A percentile compares a stretch with the other conserved stretches of the same genome.
Evolutionary conservation across 2,113 vertebrate genomes (phyloP).

Genomic region (Herpetotheres cachinnans): DNA sequence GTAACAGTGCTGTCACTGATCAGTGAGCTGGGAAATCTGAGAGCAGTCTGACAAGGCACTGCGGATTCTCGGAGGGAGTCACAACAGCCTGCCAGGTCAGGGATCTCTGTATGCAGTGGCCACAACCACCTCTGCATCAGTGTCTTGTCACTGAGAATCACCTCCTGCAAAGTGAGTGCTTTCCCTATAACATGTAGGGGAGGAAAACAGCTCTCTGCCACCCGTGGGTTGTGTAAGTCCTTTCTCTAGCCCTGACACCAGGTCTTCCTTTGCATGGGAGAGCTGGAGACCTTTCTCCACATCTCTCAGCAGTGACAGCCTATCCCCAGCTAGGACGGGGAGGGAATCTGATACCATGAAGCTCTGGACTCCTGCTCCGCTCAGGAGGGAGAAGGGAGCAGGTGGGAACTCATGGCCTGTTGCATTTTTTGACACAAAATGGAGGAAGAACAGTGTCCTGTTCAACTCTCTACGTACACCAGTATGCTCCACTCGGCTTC

Average conservation of each 20-base stretch:
- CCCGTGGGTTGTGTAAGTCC: not conserved
- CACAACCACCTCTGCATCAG: not conserved
- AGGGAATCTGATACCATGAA: fast-evolving
- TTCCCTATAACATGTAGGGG: fast-evolving
- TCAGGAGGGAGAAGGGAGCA: not conserved
- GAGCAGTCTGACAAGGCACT: not conserved
- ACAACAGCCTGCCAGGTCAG: not conserved
- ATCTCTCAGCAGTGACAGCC: fast-evolving
- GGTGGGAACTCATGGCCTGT: not conserved
- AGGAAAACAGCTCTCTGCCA: not conserved
- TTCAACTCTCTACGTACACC: not conserved
- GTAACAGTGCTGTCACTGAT: not conserved
- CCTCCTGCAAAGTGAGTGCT: not conserved
- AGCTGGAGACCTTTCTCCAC: not conserved
- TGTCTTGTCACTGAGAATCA: not conserved
- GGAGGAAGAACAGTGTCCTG: not conserved
- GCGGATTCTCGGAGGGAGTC: not conserved
- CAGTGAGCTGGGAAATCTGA: conserved; percentile 13
- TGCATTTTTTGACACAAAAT: not conserved
- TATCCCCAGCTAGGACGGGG: not conserved
- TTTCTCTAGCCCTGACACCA: not conserved
- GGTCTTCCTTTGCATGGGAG: not conserved
- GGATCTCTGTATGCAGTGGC: not conserved
- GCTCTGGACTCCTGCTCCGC: not conserved
- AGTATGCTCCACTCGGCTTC: not conserved